Conservation (phyloP, 2,113 vertebrate genomes). For the Tragelaphus buxtoni region DNA sequence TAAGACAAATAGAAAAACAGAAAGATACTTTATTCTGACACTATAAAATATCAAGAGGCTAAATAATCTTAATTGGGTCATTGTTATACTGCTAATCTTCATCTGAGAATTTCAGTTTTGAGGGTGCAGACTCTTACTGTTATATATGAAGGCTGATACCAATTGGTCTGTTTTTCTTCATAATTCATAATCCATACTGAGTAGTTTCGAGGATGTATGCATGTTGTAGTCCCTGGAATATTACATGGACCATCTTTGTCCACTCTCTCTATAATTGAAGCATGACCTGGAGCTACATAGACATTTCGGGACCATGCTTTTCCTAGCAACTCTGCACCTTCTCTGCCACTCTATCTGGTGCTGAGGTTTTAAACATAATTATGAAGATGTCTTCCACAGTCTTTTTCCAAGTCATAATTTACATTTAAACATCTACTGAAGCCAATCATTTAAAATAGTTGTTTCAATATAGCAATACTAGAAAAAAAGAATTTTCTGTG, state of each 20-base stretch:
- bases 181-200: background rate
- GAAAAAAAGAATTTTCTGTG: background rate
- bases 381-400: background rate
- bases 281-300: background rate
- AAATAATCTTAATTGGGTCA: constrained; percentile 42
- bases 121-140: background rate
- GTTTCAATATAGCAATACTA: background rate
- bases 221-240: background rate
- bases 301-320: background rate
- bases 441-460: background rate
- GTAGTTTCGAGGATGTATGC: background rate
- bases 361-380: background rate
- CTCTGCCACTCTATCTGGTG: background rate
- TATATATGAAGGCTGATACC: background rate
- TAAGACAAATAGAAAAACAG: background rate
- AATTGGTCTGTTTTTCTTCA: background rate
- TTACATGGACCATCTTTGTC: background rate
- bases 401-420: background rate
- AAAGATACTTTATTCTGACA: constrained; percentile 6
- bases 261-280: background rate
- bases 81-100: background rate
- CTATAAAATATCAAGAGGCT: constrained; percentile 42
- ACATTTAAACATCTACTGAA: background rate
- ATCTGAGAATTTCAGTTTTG: background rate
- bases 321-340: background rate